These are phyloP conservation scores for Brachyhypopomus occidentalis DNA, from an alignment of 2,113 vertebrate genomes.

Conservation along the genomic window DNA sequence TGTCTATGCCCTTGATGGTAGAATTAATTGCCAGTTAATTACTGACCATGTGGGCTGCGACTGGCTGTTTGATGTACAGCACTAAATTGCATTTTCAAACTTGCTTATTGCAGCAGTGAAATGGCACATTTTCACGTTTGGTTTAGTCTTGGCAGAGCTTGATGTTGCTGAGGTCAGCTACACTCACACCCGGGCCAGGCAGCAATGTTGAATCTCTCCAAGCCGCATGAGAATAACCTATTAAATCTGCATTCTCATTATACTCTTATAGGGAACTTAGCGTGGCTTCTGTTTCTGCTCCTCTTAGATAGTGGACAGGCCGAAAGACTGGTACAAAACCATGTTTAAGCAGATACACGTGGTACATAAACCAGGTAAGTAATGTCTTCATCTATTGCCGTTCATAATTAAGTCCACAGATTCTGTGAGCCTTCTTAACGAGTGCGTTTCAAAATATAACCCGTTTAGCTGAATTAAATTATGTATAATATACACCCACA, in stretches of 20 bases:
- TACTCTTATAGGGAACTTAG: not conserved
- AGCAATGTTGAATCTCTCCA: slow-evolving; percentile 57
- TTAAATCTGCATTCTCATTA: slow-evolving; percentile 32
- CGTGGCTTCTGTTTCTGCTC: slow-evolving; percentile 22
- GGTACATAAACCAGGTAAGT: slow-evolving; percentile 84
- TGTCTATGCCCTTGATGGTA: slow-evolving; percentile 25
- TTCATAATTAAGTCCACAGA: too few species aligned
- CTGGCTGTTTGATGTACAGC: not conserved
- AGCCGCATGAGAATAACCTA: not conserved
- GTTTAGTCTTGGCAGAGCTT: slow-evolving; percentile 46
- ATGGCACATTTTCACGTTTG: slow-evolving; percentile 46
- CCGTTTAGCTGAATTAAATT: too few species aligned
- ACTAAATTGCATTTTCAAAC: slow-evolving; percentile 17
- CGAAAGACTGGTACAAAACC: slow-evolving; percentile 90
- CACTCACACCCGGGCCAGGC: slow-evolving; percentile 30
- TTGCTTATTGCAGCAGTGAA: slow-evolving; percentile 22
- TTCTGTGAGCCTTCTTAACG: not conserved
- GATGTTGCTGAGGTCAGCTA: slow-evolving; percentile 48
- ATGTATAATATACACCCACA: too few species aligned
- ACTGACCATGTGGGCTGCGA: slow-evolving; percentile 34
- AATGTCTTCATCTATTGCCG: not conserved
- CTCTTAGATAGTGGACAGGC: slow-evolving; percentile 83
- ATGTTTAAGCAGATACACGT: slow-evolving; percentile 92
- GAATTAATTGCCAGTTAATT: slow-evolving; percentile 46
- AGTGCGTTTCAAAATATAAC: too few species aligned